Evolutionary conservation across 2,888 invertebrate species (phyloP).

Genomic region (Oeneis ivallda): DNA sequence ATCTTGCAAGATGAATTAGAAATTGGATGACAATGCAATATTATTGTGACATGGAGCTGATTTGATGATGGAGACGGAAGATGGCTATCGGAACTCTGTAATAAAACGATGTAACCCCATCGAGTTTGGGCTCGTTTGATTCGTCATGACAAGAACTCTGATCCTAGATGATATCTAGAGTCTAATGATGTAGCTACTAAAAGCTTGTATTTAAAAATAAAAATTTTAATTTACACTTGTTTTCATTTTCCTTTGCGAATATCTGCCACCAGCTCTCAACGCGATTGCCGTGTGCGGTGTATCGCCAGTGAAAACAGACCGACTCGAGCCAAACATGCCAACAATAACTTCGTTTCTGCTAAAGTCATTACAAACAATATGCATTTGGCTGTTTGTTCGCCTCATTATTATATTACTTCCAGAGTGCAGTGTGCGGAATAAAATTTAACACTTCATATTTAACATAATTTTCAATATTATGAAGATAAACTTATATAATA

Average conservation of each 20-base stretch:
- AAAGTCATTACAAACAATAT: conserved; percentile 22
- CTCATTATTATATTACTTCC: conserved; percentile 15
- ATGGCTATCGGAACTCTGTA: too few relatives aligned
- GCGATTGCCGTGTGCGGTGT: conserved; percentile 26
- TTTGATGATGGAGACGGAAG: too few relatives aligned
- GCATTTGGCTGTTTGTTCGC: conserved; percentile 21
- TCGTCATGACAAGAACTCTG: too few relatives aligned
- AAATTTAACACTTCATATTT: conserved; percentile 9
- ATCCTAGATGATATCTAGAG: too few relatives aligned
- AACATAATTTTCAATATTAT: not conserved
- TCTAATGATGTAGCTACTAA: too few relatives aligned
- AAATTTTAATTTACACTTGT: too few relatives aligned
- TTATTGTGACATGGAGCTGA: too few relatives aligned
- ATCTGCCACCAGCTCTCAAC: conserved; percentile 14
- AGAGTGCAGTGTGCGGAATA: conserved; percentile 3
- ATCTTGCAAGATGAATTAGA: too few relatives aligned
- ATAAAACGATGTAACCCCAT: too few relatives aligned
- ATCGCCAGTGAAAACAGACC: conserved; percentile 28
- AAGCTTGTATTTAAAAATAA: too few relatives aligned
- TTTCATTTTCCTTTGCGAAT: not conserved
- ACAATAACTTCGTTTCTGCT: conserved; percentile 27
- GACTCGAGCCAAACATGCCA: conserved; percentile 22
- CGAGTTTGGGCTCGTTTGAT: too few relatives aligned
- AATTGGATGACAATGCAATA: too few relatives aligned
- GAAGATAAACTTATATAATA: not conserved